phyloP scores from a whole-genome alignment of 2,797 vertebrate species.

The Tapirus indicus region DNA sequence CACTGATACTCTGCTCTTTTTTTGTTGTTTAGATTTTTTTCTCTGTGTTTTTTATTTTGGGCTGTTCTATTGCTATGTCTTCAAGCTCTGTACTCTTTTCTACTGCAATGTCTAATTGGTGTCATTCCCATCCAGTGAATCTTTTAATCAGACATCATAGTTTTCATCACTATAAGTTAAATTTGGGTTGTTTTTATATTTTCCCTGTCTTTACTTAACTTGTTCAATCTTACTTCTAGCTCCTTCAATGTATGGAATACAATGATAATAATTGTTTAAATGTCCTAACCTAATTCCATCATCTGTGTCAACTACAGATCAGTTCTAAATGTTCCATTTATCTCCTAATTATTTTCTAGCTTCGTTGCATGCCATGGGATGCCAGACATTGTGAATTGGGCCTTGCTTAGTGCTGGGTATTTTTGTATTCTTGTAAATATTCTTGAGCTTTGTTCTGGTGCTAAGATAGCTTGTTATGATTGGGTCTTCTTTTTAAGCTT shows the following conservation, averaged over 20 bases:
- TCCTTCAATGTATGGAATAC: neutral
- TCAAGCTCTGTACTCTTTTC: neutral
- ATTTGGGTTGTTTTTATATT: neutral
- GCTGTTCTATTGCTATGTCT: neutral
- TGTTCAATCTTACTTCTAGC: neutral
- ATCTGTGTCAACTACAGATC: neutral
- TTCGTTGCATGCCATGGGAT: neutral
- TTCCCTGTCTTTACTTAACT: neutral
- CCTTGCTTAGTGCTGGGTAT: neutral
- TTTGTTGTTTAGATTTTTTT: neutral
- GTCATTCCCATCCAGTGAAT: neutral
- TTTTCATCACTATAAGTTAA: slow-evolving; percentile 7
- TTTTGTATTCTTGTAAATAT: neutral
- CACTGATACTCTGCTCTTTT: neutral
- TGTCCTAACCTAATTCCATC: neutral
- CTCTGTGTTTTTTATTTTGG: neutral
- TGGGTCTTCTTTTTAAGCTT: neutral
- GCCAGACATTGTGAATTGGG: neutral
- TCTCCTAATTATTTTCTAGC: neutral
- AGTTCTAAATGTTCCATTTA: neutral
- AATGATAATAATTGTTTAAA: neutral
- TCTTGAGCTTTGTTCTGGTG: neutral
- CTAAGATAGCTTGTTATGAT: neutral
- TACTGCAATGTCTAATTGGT: neutral
- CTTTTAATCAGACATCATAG: neutral